Evolutionary conservation across 2,888 invertebrate species (phyloP).

Genomic region (Melitaea athalia): DNA sequence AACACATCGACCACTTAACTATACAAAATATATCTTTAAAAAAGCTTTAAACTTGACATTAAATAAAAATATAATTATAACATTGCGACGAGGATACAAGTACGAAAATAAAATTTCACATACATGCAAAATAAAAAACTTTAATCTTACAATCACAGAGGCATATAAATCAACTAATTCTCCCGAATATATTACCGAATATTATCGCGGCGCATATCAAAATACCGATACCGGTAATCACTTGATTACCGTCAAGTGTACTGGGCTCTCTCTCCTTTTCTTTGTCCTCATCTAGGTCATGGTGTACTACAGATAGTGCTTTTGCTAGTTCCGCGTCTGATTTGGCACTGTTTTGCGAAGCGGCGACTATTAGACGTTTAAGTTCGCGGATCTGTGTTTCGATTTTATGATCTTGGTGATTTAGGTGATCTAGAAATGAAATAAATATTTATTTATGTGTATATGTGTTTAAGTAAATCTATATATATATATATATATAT

Average conservation of each 20-base stretch:
- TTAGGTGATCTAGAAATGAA: constrained; percentile 64
- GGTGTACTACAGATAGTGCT: constrained; percentile 66
- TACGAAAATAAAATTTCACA: not conserved
- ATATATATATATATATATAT: too few relatives aligned
- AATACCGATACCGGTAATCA: constrained; percentile 65
- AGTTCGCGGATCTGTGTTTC: constrained; percentile 65
- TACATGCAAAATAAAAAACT: not conserved
- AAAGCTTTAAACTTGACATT: not conserved
- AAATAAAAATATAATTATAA: not conserved
- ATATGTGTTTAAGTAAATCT: too few relatives aligned
- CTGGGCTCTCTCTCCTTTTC: constrained; percentile 47
- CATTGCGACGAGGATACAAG: not conserved
- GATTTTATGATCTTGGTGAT: constrained; percentile 63
- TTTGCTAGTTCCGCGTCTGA: constrained; percentile 71
- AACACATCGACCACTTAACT: not conserved
- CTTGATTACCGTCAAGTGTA: constrained; percentile 61
- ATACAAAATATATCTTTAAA: not conserved
- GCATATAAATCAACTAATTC: constrained; percentile 64
- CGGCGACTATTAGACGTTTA: constrained; percentile 59
- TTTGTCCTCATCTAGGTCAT: constrained; percentile 66
- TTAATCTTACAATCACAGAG: constrained; percentile 20
- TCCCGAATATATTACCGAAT: constrained; percentile 66
- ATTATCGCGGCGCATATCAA: constrained; percentile 65
- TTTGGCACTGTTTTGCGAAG: constrained; percentile 65
- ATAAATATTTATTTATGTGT: too few relatives aligned